Evolutionary conservation across 2,113 vertebrate genomes (phyloP).

Genomic region (Spilogale gracilis): DNA sequence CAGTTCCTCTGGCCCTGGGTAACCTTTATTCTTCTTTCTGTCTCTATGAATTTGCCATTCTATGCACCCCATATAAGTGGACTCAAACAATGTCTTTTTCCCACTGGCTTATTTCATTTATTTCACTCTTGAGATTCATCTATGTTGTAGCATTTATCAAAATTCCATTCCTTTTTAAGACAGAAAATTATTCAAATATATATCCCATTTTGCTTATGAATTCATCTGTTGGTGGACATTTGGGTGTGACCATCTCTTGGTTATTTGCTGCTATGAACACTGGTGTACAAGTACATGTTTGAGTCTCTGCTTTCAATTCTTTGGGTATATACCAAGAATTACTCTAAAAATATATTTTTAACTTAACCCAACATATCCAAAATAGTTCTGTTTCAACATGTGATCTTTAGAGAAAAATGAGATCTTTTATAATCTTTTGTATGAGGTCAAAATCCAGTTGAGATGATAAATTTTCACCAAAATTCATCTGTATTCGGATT

Average conservation of each 20-base stretch:
- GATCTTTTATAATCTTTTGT: not conserved
- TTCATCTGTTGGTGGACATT: not conserved
- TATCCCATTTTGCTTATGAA: not conserved
- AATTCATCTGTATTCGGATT: constrained; percentile 36
- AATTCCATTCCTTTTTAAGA: not conserved
- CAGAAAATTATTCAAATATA: not conserved
- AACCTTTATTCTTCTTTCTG: not conserved
- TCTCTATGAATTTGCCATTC: not conserved
- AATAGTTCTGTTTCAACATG: not conserved
- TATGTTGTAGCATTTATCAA: not conserved
- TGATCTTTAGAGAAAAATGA: not conserved
- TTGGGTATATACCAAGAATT: not conserved
- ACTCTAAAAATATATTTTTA: constrained; percentile 15
- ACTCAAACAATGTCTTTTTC: not conserved
- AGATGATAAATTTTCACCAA: not conserved
- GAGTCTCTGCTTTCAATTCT: not conserved
- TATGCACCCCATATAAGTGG: not conserved
- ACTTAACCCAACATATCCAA: not conserved
- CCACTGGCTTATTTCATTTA: not conserved
- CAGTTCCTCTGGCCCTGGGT: not conserved
- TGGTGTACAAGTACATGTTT: not conserved
- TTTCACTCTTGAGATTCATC: not conserved
- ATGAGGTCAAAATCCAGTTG: constrained; percentile 15
- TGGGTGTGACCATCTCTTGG: not conserved
- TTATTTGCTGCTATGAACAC: not conserved